Base-by-base conservation (phyloP, 2,113 vertebrate genomes). In the Anhinga anhinga region DNA sequence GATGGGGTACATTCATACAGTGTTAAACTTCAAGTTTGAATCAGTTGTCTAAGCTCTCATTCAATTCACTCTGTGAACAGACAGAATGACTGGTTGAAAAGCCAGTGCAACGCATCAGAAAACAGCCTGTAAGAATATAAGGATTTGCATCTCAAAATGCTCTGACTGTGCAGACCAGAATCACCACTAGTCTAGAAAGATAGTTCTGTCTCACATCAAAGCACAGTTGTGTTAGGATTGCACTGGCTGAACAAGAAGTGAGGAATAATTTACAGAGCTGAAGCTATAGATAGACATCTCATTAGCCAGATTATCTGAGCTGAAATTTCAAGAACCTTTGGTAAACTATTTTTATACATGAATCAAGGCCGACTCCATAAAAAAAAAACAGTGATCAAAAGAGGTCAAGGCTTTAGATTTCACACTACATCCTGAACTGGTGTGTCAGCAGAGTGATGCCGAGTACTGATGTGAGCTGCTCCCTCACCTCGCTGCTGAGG, bases 291-390 rank as follows among this genome's bases (percentile, higher is more conserved):
- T 3, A 89, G 81, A 73, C 52, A 70, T 38, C 86, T 95, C 67
- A 82, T 85, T 90, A 90, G 50, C 86, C 78, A 91, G 71, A 93
- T 80, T 71, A 89, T 72, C 53, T 26, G 56, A 82, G 78, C 23
- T 81, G 74, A 93, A 95, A 93, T 94, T 84, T 95, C 70, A 94
- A 82, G 74, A 96, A 85, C 56, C 45, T 76, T 92, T 58, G 49
- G 45, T 66, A 94, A 93, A 95, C 78, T 95, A 85, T 89, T 95
- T 95, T 94, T 87, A 77, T 42, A 82, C 20, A 9, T 30, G 49
- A 97, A 92, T 91, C 65, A 65, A 95, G 69, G 66, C 50, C 3
- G 4, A 87, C n/a, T 79, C 40, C 36, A 85, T 61, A 13, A n/a
- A n/a, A 85, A 81, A 61, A 95, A 66, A 45, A 3, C 19, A 82